Percentiles rank a stretch among this genome's conserved stretches.
These are phyloP conservation scores for Desmodus rotundus DNA, from an alignment of 2,113 vertebrate species.

Conservation along the genomic window DNA sequence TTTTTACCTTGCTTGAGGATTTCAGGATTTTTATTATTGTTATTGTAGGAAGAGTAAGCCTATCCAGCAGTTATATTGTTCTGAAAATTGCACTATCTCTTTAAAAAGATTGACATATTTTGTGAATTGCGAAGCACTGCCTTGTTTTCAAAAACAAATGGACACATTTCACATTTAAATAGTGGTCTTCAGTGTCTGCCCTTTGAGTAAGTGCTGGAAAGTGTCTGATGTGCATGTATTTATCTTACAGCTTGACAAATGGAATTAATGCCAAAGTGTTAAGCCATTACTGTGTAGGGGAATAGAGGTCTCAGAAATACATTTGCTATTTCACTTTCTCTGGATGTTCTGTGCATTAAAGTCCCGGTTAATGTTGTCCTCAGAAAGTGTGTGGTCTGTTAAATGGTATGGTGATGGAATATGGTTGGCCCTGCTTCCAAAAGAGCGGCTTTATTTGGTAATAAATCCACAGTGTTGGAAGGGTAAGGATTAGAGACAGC, in stretches of 20 bases:
- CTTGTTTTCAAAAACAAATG: slow-evolving; percentile 71
- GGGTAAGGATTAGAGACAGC: background rate
- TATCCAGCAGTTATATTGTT: background rate
- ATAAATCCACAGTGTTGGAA: background rate
- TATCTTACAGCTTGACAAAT: slow-evolving; percentile 76
- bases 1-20: background rate
- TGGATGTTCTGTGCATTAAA: slow-evolving; percentile 59
- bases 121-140: slow-evolving; percentile 49
- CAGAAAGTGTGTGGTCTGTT: slow-evolving; percentile 31
- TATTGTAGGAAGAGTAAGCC: background rate
- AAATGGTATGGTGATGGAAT: slow-evolving; percentile 52
- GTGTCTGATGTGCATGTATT: slow-evolving; percentile 77
- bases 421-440: slow-evolving; percentile 9
- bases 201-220: slow-evolving; percentile 68
- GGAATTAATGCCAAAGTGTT: slow-evolving; percentile 78
- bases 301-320: slow-evolving; percentile 70
- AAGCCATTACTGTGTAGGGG: slow-evolving; percentile 79
- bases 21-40: background rate
- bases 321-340: slow-evolving; percentile 67
- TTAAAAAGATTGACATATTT: slow-evolving; percentile 65
- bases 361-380: slow-evolving; percentile 58
- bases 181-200: slow-evolving; percentile 60
- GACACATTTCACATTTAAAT: slow-evolving; percentile 65
- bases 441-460: background rate
- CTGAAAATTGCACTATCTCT: slow-evolving; percentile 47